Evolutionary conservation across 2,113 vertebrate species (phyloP).

Genomic region (Dipodomys spectabilis): DNA sequence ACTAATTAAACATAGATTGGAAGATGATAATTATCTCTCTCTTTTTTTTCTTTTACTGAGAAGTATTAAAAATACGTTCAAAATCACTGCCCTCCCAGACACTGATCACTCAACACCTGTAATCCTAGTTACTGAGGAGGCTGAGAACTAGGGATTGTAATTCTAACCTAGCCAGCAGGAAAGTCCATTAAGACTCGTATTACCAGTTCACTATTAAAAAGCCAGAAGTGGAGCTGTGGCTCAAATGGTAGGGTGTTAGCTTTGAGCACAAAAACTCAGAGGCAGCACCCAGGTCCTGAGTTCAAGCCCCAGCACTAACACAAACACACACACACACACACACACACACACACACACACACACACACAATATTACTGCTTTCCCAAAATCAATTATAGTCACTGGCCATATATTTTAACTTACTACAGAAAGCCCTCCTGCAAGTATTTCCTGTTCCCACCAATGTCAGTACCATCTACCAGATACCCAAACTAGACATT

Average conservation of each 20-base stretch:
- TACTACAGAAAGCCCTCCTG: not conserved
- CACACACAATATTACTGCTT: not conserved
- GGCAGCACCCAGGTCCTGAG: too few species aligned
- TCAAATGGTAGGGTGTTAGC: too few species aligned
- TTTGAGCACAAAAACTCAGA: too few species aligned
- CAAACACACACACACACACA: too few species aligned
- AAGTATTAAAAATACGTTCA: not conserved
- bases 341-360: not conserved
- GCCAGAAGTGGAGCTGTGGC: too few species aligned
- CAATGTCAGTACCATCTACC: not conserved
- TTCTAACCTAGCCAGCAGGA: too few species aligned
- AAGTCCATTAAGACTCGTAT: too few species aligned
- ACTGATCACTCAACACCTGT: too few species aligned
- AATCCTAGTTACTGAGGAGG: too few species aligned
- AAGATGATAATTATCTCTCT: not conserved
- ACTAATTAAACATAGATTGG: not conserved
- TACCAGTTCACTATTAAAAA: too few species aligned
- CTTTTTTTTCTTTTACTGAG: not conserved
- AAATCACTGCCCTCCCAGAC: not conserved
- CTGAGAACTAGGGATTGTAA: too few species aligned
- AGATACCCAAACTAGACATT: not conserved
- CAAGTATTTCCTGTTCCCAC: not conserved
- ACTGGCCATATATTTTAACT: not conserved
- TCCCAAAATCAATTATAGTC: not conserved
- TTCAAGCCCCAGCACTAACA: too few species aligned